Base-by-base conservation (phyloP, 1,140 invertebrate genomes). In the Eciton burchellii region DNA sequence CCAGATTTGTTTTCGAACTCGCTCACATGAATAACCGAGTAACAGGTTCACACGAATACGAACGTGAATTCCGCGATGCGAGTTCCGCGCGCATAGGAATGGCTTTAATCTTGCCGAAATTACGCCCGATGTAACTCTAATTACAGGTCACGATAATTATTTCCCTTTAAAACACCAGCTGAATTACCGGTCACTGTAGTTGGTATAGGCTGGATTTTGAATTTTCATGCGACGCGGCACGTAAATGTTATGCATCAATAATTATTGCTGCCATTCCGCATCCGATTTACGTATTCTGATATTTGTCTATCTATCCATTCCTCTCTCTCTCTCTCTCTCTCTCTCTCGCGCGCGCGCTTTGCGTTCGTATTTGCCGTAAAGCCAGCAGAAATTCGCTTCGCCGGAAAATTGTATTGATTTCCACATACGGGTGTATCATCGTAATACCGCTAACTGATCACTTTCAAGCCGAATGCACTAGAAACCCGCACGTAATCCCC, bases 251-350 rank as follows among this genome's bases (percentile, higher is more conserved):
- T 60, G 60, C 66, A 66, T 41, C 70, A 19, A 1, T 77, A 59
- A 84, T 84, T 82, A 84, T 86, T 81, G 45, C 12, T 65, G 35
- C 47, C 71, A 84, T 84, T 71, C 47, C 70, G 56, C 35, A 62
- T 8, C 21, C 45, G 54, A 70, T 74, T 81, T 60, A 56, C 62
- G 57, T 14, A 60, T 54, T 59, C 35, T 19, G 45, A 65, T 43
- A 21, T 63, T 74, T 12, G 19, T 35, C 16, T 4, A 3, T 14
- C 41, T 1, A 57, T 29, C 45, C 6, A 35, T 65, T 24, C 26
- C 21, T 35, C 21, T 9, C n/a, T 14, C 43, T 3, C 49, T 72
- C 35, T 66, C 19, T 66, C 63, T 29, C 63, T 66, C 63, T 19
- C 24, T 52, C 12, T 70, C 26, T 54, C 47, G 29, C 65, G 52